Conservation (phyloP, 2,797 vertebrate species). For the Gymnopithys bicolor region DNA sequence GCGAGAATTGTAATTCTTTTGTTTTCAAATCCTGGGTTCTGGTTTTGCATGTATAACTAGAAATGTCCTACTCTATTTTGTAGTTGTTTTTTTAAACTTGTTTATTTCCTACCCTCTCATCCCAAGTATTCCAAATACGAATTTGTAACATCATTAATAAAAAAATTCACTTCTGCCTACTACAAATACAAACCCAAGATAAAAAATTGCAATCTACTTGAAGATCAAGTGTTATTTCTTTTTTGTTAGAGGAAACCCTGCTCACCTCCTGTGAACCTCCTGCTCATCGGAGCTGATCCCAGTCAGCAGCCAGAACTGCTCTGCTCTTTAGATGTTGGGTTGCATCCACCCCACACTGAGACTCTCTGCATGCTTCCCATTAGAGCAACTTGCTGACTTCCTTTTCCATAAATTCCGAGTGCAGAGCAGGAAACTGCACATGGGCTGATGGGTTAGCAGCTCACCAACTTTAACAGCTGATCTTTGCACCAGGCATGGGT, state of each 20-base stretch:
- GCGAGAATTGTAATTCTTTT: not conserved
- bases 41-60: not conserved
- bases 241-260: not conserved
- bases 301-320: not conserved
- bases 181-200: not conserved
- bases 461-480: not conserved
- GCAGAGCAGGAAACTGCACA: not conserved
- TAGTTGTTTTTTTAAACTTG: not conserved
- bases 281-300: not conserved
- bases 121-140: not conserved
- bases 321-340: not conserved
- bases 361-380: not conserved
- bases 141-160: not conserved
- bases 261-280: not conserved
- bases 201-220: not conserved
- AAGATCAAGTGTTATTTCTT: not conserved
- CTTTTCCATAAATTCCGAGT: not conserved
- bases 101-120: not conserved
- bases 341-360: not conserved
- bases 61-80: not conserved
- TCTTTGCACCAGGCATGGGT: not conserved
- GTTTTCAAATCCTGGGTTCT: not conserved
- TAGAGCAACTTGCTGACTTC: not conserved
- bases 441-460: not conserved
- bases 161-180: not conserved